phyloP scores from a whole-genome alignment of 2,113 vertebrate species.

The Elaphurus davidianus region DNA sequence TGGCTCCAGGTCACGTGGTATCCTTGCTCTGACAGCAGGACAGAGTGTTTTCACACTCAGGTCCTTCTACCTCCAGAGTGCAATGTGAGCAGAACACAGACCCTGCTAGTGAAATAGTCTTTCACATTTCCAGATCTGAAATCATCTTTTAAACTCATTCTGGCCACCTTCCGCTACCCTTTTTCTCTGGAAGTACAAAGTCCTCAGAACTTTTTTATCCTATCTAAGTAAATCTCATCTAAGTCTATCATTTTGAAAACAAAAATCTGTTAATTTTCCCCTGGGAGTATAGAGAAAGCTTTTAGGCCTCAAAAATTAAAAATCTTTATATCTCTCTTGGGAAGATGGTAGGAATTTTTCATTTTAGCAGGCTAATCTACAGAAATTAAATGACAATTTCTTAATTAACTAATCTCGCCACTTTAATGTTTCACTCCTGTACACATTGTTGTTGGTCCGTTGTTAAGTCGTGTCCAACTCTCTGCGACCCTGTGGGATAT shows the following conservation, averaged over 20 bases:
- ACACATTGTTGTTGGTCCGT: neutral
- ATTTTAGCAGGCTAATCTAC: neutral
- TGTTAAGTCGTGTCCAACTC: neutral
- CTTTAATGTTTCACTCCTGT: neutral
- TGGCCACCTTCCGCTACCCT: neutral
- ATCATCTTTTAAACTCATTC: neutral
- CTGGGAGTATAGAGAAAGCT: neutral
- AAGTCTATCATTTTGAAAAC: neutral
- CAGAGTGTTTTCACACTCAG: neutral
- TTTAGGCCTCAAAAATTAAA: neutral
- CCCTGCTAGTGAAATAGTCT: neutral
- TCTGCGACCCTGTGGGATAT: neutral
- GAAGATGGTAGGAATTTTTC: neutral
- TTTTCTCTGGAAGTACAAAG: neutral
- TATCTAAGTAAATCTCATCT: neutral
- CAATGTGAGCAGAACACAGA: neutral
- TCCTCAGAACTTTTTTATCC: neutral
- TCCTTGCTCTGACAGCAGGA: neutral
- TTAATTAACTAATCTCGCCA: neutral
- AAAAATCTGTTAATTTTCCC: neutral
- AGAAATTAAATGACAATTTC: neutral
- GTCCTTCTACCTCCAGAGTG: neutral
- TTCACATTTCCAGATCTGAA: neutral
- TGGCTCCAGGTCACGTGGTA: neutral
- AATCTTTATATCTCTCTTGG: neutral